Evolutionary conservation across 64 coral and sea anemone species (phyloP), one percentile per base, ranked within the genome.

Genomic region (Platygyra sinensis): DNA sequence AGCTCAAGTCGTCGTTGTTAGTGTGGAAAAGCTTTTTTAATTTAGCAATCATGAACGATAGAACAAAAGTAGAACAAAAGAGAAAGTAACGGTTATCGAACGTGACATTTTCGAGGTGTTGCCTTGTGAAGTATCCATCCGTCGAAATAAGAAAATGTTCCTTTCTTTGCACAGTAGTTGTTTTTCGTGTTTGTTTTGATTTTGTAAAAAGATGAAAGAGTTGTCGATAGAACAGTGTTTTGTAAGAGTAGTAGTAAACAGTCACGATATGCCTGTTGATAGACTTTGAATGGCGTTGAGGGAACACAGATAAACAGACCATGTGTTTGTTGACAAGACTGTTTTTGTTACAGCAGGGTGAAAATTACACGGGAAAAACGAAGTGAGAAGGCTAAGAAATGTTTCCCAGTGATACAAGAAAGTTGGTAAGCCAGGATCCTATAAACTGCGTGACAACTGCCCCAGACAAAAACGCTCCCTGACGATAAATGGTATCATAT

Each of bases 271-370:
- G 22, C n/a, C 9, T 79, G 81, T 69, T 85, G 38, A 85, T 22
- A 28, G 32, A 85, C 24, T 69, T 69, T 31, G 20, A 57, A 71
- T 49, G 65, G 62, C 57, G 63, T 67, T 69, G 63, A 67, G 38
- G 20, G 0, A 71, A 82, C 59, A 67, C 36, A 85, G 62, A 85
- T 85, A 85, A 79, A 38, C 19, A 64, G 30, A 9, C 63, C 12
- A 4, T 10, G 27, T 71, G 81, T 85, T 85, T 71, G 81, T 71
- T 85, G 81, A 85, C 65, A 50, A 85, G 62, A 85, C 46, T 51
- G 62, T 71, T 85, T 71, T 71, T 85, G 81, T 85, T 69, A 71
- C 81, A 85, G 61, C 63, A 38, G 22, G 50, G 81, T 85, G 63
- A 50, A 71, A 50, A 71, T 85, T n/a, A 71, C 63, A 15, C 39